Evolutionary conservation across 1,140 invertebrate species (phyloP).

Genomic region (Pissodes strobi): DNA sequence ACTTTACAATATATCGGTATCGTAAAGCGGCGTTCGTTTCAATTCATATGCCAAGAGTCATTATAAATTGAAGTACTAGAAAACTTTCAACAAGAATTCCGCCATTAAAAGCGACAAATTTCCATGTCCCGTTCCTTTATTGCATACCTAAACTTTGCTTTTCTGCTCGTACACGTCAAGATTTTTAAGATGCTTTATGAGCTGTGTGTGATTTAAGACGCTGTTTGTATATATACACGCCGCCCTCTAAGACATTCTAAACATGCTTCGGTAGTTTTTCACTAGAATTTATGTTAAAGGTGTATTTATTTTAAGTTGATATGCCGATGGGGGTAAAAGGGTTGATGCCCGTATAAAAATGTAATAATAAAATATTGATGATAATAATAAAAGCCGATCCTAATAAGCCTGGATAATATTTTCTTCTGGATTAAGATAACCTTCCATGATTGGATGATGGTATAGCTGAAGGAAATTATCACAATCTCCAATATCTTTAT

Average conservation of each 20-base stretch:
- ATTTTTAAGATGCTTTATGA: constrained; percentile 37
- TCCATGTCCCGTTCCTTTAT: constrained; percentile 28
- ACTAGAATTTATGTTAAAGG: constrained; percentile 12
- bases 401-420: too few species aligned
- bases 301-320: too few species aligned
- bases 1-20: too few species aligned
- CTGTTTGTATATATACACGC: constrained; percentile 26
- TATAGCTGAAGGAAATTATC: too few species aligned
- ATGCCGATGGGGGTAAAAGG: too few species aligned
- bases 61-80: constrained; percentile 22
- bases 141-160: constrained; percentile 27
- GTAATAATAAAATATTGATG: too few species aligned
- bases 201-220: constrained; percentile 34
- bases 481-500: too few species aligned
- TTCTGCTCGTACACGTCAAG: constrained; percentile 21
- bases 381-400: too few species aligned
- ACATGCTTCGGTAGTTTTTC: constrained; percentile 24
- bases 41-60: constrained; percentile 15
- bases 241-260: constrained; percentile 12
- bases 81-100: constrained; percentile 21
- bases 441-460: too few species aligned
- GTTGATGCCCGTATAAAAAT: too few species aligned
- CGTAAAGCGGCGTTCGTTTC: constrained; percentile 14
- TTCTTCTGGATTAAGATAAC: too few species aligned
- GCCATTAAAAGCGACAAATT: constrained; percentile 28